These are phyloP conservation scores for Heteractis magnifica DNA, from an alignment of 92 coral and sea anemone species.

Conservation along the genomic window DNA sequence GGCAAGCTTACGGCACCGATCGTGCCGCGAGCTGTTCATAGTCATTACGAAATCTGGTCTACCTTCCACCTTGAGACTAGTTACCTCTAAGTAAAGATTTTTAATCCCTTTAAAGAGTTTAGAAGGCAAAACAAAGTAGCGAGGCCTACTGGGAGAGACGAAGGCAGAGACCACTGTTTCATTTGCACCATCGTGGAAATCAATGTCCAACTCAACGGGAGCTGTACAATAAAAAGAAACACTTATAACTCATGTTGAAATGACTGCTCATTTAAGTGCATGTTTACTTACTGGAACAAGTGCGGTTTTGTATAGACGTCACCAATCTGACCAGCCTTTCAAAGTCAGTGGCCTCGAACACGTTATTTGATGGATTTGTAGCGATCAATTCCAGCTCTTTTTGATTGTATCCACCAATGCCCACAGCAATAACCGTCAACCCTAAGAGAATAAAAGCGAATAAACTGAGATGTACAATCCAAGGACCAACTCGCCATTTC, in stretches of 20 bases:
- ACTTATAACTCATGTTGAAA: neutral
- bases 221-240: slow-evolving; percentile 4
- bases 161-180: slow-evolving; percentile 37
- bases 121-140: slow-evolving; percentile 36
- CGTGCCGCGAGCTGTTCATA: too few species aligned
- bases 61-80: neutral
- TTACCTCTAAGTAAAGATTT: slow-evolving; percentile 35
- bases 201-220: slow-evolving; percentile 35
- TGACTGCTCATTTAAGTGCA: neutral
- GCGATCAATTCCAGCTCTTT: slow-evolving; percentile 40
- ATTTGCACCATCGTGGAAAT: slow-evolving; percentile 34
- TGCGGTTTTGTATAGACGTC: slow-evolving; percentile 44
- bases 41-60: too few species aligned
- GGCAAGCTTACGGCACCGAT: too few species aligned
- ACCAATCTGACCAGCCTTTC: slow-evolving; percentile 40
- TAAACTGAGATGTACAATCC: neutral
- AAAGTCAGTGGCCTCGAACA: slow-evolving; percentile 38
- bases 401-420: slow-evolving; percentile 21
- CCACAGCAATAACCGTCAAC: slow-evolving; percentile 24
- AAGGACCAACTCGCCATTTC: neutral
- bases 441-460: neutral
- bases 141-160: slow-evolving; percentile 47
- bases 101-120: slow-evolving; percentile 18
- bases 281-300: slow-evolving; percentile 38
- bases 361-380: slow-evolving; percentile 36